Base-by-base conservation (phyloP, 2,797 vertebrate species). In the Sylvia borin region DNA sequence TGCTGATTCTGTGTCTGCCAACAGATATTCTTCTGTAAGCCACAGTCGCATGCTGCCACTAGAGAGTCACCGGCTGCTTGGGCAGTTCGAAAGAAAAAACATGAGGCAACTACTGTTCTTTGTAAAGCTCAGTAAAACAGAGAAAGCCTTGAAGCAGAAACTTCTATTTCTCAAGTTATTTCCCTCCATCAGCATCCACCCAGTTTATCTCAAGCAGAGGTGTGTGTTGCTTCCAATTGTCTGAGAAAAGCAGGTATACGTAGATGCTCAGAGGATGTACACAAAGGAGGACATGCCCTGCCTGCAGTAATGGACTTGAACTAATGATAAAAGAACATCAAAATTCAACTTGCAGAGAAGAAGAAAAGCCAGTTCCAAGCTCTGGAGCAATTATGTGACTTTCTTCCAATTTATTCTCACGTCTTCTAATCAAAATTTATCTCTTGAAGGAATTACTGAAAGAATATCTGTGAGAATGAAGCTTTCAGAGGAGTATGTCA, bases 1-100 rank as follows among this genome's bases (percentile, higher is more conserved):
- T 96, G 92, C 91, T 90, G 82, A 54, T 90, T 96, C 91, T 96
- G 85, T 97, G 91, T 95, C 89, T 95, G 74, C 95, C 92, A 96
- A 80, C 92, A 97, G 85, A 94, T 61, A 91, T 61, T 96, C 95
- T 95, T 68, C 94, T 80, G 79, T 96, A 96, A 95, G 62, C 94
- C 91, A 95, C 88, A 95, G 76, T 91, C 32, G 0, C 29, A 7
- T 95, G 76, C 82, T 97, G 96, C 96, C 94, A 60, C 68, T 96
- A 94, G 71, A 95, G 58, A 95, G 76, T 94, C 62, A 21, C 93
- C 87, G 96, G 71, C 91, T 96, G 60, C 80, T 96, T 95, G 94
- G 91, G 92, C 92, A 92, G 80, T 82, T 93, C 5, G 38, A 95
- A 95, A 93, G 93, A 87, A 85, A 95, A 93, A 74, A 27, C 54